Evolutionary conservation across 2,888 invertebrate species (phyloP), one percentile per base, ranked within the genome.

Genomic region (Pristionchus maxplancki): DNA sequence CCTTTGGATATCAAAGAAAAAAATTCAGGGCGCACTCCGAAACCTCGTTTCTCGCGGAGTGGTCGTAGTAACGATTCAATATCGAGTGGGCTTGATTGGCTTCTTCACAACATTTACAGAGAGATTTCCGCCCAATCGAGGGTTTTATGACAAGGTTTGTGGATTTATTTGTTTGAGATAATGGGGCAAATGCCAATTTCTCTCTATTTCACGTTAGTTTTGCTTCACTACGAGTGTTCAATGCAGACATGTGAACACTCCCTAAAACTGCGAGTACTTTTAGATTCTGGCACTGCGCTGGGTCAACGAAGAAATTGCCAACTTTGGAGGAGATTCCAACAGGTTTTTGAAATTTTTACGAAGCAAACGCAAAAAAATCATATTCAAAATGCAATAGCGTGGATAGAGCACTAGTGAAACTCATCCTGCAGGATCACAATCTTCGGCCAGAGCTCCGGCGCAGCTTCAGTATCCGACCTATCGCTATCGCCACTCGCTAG

Each of bases 371-470:
- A 11, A 64, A 64, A 31, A 31, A 28, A 6, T 28, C 31, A 2
- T 31, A 31, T 3, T 28, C 64, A 1, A 64, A 31, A 28, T 31
- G 53, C 11, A 44, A 9, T n/a, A n/a, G n/a, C n/a, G n/a, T n/a
- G n/a, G n/a, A n/a, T n/a, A n/a, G n/a, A n/a, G n/a, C n/a, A n/a
- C 44, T 44, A 9, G 8, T 44, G 44, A 44, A 44, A 44, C 44
- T 44, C 44, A 44, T 44, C 44, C 8, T 11, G 44, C 64, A 85
- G 87, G n/a, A 34, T 87, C 17, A 87, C 87, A 4, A 17, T 87
- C 31, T 87, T 87, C 74, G 87, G 87, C n/a, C 58, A 87, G 87
- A 87, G 87, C 34, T 48, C 87, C 8, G 87, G 87, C 11, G 87
- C 87, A 24, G 5, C 34, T 17, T 44, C 71, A 11, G 71, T 74